Evolutionary conservation across 2,888 invertebrate species (phyloP).

Genomic region (Sminthurides aquaticus): DNA sequence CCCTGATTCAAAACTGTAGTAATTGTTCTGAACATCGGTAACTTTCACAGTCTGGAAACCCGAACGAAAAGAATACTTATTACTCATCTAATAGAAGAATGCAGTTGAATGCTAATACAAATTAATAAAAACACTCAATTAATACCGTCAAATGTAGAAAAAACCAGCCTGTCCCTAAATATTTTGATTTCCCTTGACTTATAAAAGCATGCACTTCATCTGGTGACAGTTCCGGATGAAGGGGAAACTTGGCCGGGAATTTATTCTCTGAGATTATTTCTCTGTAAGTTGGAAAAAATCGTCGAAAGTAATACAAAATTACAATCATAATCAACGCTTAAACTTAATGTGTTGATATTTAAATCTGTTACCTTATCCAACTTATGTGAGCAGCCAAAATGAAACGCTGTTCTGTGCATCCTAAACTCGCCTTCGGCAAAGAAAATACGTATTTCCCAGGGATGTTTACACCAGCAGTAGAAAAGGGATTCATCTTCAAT

Average conservation of each 20-base stretch:
- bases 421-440: neutral
- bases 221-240: constrained; percentile 48
- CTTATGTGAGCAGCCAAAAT: constrained; percentile 35
- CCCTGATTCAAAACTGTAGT: constrained; percentile 10
- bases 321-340: neutral
- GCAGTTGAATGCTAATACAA: neutral
- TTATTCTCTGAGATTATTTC: constrained; percentile 35
- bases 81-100: neutral
- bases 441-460: constrained; percentile 13
- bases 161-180: constrained; percentile 49
- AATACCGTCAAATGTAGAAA: constrained; percentile 50
- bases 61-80: neutral
- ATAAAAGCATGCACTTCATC: constrained; percentile 54
- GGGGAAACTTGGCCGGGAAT: constrained; percentile 35
- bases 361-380: constrained; percentile 35
- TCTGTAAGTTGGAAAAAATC: constrained; percentile 28
- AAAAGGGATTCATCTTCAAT: constrained; percentile 17
- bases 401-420: constrained; percentile 23
- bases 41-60: constrained; percentile 1
- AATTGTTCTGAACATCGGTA: neutral
- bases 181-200: constrained; percentile 46
- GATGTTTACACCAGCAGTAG: constrained; percentile 11
- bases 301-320: too few relatives aligned
- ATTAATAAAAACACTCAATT: neutral
- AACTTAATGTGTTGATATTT: constrained; percentile 3